Conservation (phyloP, 2,888 invertebrate species). For the Lasioglossum pauxillum region DNA sequence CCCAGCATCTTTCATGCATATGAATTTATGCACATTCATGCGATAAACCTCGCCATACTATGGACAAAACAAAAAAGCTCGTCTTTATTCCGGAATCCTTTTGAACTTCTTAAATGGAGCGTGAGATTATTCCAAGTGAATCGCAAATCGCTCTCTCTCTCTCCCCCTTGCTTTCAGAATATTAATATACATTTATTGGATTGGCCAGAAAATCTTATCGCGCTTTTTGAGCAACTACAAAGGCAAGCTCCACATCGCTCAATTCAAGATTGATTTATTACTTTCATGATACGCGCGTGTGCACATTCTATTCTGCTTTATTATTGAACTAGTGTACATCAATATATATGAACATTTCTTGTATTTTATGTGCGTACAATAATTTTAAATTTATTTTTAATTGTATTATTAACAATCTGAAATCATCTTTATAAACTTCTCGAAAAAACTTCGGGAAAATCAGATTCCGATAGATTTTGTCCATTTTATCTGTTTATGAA, state of each 20-base stretch:
- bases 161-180: not conserved
- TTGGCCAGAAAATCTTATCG: not conserved
- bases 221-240: not conserved
- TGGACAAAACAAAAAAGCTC: not conserved
- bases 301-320: not conserved
- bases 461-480: not conserved
- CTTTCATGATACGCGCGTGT: not conserved
- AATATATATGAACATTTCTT: not conserved
- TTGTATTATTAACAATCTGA: not conserved
- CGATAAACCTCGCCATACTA: slow-evolving; percentile 11
- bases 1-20: slow-evolving; percentile 31
- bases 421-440: not conserved
- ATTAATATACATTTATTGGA: not conserved
- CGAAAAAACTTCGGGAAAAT: not conserved
- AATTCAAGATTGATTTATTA: not conserved
- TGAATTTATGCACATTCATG: slow-evolving; percentile 20
- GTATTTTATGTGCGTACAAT: not conserved
- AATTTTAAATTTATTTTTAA: not conserved
- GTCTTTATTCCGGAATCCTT: not conserved
- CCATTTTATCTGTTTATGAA: not conserved
- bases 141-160: not conserved
- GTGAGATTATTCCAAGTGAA: slow-evolving; percentile 1
- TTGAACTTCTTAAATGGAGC: not conserved
- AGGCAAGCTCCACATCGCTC: not conserved
- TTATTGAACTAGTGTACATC: not conserved